Evolutionary conservation across 2,113 vertebrate species (phyloP), one percentile per base, ranked within the genome.

Genomic region (Lasiurus cinereus): DNA sequence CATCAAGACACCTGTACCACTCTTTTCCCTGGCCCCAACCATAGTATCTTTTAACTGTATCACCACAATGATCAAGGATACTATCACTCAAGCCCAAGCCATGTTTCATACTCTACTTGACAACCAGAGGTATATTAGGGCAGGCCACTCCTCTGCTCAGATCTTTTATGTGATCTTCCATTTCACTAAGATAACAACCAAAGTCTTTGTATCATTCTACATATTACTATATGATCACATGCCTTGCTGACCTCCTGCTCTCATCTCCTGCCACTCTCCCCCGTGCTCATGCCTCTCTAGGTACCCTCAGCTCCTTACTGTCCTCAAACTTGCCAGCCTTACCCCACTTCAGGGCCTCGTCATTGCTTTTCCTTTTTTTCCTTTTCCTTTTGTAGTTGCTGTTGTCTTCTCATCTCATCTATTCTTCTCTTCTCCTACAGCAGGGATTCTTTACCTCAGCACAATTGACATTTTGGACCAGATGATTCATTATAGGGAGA

Each of bases 81-180:
- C 14, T 5, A 24, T 31, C 27, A 39, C 9, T 77, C 7, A 3
- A 1, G 33, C 6, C 12, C 12, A 24, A 64, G 7, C 18, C 11
- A 1, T 21, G 9, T 33, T 1, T 62, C 0, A 36, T 0, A 0
- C 5, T 80, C 48, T 85, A 43, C 27, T 48, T 4, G 9, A 31
- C 21, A 91, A 62, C 29, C 21, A 91, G 19, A 91, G 18, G 6
- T 33, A 48, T 1, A 0, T 50, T 11, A 83, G 13, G 72, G 29
- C 52, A 62, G 50, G 13, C 4, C 15, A 8, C 8, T 24, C 11
- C 39, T 87, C 74, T 50, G 7, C 46, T 76, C 31, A 27, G 31
- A 18, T n/a, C 27, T 7, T 31, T 76, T 56, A 67, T 6, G 3
- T 5, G 31, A 7, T 5, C 66, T 69, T 24, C 62, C 24, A 18